Evolutionary conservation across 2,888 invertebrate species (phyloP).

Genomic region (Cryptus armator): DNA sequence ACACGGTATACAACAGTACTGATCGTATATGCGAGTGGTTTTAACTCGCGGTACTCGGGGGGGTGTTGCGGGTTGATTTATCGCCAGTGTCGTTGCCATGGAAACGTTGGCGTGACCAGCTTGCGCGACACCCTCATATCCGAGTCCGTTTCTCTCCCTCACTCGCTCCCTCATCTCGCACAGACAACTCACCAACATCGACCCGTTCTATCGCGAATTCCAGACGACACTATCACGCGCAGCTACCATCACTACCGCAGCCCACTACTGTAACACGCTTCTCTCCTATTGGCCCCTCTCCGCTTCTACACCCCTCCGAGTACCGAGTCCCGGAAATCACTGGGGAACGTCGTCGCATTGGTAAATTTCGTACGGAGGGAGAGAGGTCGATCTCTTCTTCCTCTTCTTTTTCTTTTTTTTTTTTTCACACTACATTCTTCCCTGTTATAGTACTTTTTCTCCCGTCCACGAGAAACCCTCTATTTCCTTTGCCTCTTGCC

Average conservation of each 20-base stretch:
- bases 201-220: conserved; percentile 51
- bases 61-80: conserved; percentile 84
- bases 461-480: neutral
- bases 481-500: neutral
- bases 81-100: conserved; percentile 84
- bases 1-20: conserved; percentile 21
- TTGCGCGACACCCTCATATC: conserved; percentile 85
- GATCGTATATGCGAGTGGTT: conserved; percentile 78
- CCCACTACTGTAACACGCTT: neutral
- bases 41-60: conserved; percentile 81
- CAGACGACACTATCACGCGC: conserved; percentile 57
- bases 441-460: conserved; percentile 14
- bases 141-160: conserved; percentile 73
- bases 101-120: conserved; percentile 84
- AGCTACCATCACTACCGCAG: conserved; percentile 14
- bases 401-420: no score
- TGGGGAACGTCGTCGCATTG: conserved; percentile 26
- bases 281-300: conserved; percentile 1
- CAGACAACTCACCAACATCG: conserved; percentile 43
- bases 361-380: conserved; percentile 14
- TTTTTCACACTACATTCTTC: conserved; percentile 16
- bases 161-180: conserved; percentile 41
- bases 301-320: neutral
- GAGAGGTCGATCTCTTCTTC: conserved; percentile 11
- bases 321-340: conserved; percentile 12